Evolutionary conservation across 2,888 invertebrate species (phyloP).

Genomic region (Muscina levida): DNA sequence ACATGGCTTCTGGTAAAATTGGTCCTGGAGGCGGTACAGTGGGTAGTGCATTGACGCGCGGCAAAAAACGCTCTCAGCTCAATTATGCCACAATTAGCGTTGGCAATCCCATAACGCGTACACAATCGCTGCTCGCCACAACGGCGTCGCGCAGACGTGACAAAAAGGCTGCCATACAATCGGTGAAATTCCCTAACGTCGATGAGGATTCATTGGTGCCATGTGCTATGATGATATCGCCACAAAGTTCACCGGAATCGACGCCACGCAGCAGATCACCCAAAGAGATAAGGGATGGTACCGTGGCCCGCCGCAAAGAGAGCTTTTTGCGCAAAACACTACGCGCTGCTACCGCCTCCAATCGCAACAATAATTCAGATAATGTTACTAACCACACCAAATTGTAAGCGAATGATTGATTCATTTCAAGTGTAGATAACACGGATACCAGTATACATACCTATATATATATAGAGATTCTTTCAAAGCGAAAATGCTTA

Average conservation of each 20-base stretch:
- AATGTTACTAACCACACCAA: conserved; percentile 72
- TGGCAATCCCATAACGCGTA: conserved; percentile 71
- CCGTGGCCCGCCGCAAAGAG: conserved; percentile 74
- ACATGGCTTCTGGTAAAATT: conserved; percentile 37
- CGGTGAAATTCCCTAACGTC: conserved; percentile 61
- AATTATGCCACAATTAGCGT: conserved; percentile 72
- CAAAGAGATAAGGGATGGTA: conserved; percentile 53
- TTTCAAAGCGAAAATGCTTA: no score
- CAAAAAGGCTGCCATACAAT: conserved; percentile 70
- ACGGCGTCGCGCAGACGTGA: conserved; percentile 62
- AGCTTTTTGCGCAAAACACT: conserved; percentile 81
- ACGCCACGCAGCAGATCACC: conserved; percentile 51
- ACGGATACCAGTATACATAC: no score
- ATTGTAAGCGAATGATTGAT: conserved; percentile 64
- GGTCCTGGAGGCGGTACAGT: conserved; percentile 72
- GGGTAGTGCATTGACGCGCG: conserved; percentile 74
- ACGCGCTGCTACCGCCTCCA: conserved; percentile 77
- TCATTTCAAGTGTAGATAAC: conserved; percentile 17
- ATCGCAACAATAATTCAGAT: conserved; percentile 66
- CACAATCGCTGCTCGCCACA: conserved; percentile 72
- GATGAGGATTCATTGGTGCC: conserved; percentile 64
- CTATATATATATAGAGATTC: no score
- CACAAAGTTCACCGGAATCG: conserved; percentile 57
- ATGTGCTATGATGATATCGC: conserved; percentile 57
- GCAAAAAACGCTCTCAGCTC: conserved; percentile 76